A percentile compares a stretch with the other conserved stretches of the same genome.
phyloP scores from a whole-genome alignment of 1,140 invertebrate genomes.

The Macrobrachium nipponense region DNA sequence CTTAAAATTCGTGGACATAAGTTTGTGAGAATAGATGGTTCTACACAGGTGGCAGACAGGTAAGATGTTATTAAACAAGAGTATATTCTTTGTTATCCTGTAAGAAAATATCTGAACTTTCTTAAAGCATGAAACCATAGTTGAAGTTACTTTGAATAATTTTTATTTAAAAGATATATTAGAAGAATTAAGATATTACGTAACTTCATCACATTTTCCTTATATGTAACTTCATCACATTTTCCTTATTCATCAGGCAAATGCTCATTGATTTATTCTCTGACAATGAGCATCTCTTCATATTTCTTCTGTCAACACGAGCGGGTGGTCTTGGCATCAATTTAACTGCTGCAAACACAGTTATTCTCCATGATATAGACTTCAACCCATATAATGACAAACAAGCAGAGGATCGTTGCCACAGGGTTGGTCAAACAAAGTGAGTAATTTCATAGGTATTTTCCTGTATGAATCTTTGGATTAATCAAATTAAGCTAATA shows the following conservation, averaged over 20 bases:
- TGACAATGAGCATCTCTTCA: constrained; percentile 69
- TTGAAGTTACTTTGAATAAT: too few relatives aligned
- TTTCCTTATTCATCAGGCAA: constrained; percentile 67
- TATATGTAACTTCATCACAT: background rate
- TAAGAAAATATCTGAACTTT: too few relatives aligned
- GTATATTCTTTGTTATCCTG: background rate
- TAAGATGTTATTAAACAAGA: constrained; percentile 58
- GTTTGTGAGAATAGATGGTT: constrained; percentile 71
- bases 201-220: background rate
- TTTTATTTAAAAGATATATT: background rate
- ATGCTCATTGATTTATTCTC: constrained; percentile 73
- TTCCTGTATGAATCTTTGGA: too few relatives aligned
- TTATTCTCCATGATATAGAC: constrained; percentile 75
- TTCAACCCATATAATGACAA: constrained; percentile 98
- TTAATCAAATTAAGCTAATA: too few relatives aligned
- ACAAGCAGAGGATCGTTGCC: constrained; percentile 96
- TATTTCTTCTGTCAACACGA: constrained; percentile 74
- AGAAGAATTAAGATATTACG: background rate
- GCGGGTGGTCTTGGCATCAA: constrained; percentile 76
- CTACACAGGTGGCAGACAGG: constrained; percentile 69
- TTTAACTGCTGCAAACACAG: constrained; percentile 73
- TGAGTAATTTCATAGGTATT: constrained; percentile 66
- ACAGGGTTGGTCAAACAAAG: constrained; percentile 92
- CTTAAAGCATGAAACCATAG: background rate
- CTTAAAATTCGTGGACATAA: constrained; percentile 68